Evolutionary conservation across 2,888 invertebrate genomes (phyloP).

Genomic region (Norana najaformis): DNA sequence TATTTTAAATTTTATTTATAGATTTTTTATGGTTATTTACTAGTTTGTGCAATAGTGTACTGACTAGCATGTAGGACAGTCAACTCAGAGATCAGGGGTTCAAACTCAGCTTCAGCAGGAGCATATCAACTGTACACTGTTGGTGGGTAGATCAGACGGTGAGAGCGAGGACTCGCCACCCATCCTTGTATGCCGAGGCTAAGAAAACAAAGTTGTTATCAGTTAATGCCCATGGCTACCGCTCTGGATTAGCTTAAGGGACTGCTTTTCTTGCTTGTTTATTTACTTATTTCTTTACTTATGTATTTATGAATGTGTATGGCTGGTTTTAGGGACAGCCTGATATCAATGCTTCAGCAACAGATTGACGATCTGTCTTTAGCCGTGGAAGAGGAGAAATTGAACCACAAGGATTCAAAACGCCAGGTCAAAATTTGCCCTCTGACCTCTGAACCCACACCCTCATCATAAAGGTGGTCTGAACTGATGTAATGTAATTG

Average conservation of each 20-base stretch:
- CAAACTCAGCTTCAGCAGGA: not conserved
- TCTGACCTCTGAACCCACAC: not conserved
- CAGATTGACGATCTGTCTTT: slow-evolving; percentile 59
- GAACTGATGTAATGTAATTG: not conserved
- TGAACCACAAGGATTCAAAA: slow-evolving; percentile 58
- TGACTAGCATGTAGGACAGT: not conserved
- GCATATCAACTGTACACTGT: too few relatives aligned
- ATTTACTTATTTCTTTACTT: not conserved
- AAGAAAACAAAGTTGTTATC: not conserved
- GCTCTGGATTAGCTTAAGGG: too few relatives aligned
- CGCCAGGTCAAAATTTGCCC: slow-evolving; percentile 49
- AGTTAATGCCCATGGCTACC: not conserved
- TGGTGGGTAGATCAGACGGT: not conserved
- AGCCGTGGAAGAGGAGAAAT: slow-evolving; percentile 57
- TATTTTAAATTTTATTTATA: not conserved
- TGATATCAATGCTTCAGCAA: slow-evolving; percentile 53
- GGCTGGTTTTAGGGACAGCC: slow-evolving; percentile 49
- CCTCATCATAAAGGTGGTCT: not conserved
- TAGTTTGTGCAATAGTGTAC: not conserved
- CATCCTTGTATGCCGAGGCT: not conserved
- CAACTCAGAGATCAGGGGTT: not conserved
- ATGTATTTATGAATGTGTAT: not conserved
- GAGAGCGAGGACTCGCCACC: not conserved
- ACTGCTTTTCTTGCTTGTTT: not conserved
- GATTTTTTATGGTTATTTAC: not conserved